phyloP scores from a whole-genome alignment of 2,797 vertebrate genomes.

The Brachyalestes nurse region DNA sequence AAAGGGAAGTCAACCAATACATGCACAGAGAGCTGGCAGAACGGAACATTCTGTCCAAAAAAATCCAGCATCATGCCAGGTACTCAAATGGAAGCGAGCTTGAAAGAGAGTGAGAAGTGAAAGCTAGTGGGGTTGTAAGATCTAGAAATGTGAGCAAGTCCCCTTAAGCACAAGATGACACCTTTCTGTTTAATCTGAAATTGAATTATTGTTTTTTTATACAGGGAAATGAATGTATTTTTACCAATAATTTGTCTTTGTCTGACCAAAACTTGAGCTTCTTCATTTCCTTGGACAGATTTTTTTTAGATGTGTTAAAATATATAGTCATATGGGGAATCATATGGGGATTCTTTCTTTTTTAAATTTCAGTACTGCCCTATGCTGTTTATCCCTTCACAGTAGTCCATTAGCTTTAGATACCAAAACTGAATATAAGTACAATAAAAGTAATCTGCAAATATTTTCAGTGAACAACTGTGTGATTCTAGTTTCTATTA shows the following conservation, averaged over 20 bases:
- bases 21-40: slow-evolving; percentile 13
- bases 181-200: slow-evolving; percentile 7
- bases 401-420: neutral
- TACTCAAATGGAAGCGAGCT: neutral
- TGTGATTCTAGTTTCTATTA: neutral
- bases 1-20: slow-evolving; percentile 19
- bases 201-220: neutral
- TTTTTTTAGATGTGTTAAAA: neutral
- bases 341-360: neutral
- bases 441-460: neutral
- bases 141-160: neutral
- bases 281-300: neutral
- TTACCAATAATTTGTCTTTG: neutral
- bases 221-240: neutral
- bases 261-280: neutral
- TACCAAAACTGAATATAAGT: neutral
- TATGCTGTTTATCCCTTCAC: neutral
- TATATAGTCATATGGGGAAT: neutral
- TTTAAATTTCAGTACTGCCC: neutral
- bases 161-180: neutral
- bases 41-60: slow-evolving; percentile 18
- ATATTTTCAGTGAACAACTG: neutral
- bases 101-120: slow-evolving; percentile 8
- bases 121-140: neutral
- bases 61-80: slow-evolving; percentile 18